Percentiles rank a stretch among this genome's conserved stretches.
These are phyloP conservation scores for Lasiommata megera DNA, from an alignment of 2,888 invertebrate species.

Conservation along the genomic window DNA sequence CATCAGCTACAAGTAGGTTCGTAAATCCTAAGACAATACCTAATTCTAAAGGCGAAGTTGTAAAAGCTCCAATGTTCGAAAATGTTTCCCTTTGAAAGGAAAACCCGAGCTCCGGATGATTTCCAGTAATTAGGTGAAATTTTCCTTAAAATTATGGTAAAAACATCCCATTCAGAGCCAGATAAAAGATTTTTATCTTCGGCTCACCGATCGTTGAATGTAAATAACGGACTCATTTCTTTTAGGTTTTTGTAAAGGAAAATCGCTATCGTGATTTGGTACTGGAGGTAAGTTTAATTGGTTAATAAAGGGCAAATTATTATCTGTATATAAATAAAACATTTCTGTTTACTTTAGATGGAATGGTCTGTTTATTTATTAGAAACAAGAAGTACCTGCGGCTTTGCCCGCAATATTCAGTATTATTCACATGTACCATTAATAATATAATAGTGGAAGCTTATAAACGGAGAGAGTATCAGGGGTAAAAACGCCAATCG, in stretches of 20 bases:
- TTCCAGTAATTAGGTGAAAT: conserved; percentile 65
- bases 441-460: no score
- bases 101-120: conserved; percentile 38
- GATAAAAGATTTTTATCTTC: conserved; percentile 67
- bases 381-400: no score
- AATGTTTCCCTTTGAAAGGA: conserved; percentile 24
- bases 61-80: conserved; percentile 16
- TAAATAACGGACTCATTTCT: conserved; percentile 65
- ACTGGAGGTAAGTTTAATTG: conserved; percentile 5
- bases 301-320: conserved; percentile 8
- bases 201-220: conserved; percentile 56
- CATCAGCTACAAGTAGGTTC: background rate
- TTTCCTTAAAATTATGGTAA: conserved; percentile 58
- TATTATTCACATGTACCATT: no score
- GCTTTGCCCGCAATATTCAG: no score
- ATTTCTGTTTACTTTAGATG: background rate
- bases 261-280: conserved; percentile 38
- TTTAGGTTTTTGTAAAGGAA: conserved; percentile 46
- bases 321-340: background rate
- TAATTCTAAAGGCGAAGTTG: conserved; percentile 16
- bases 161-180: conserved; percentile 65
- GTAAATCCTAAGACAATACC: conserved; percentile 10
- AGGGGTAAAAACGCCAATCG: no score
- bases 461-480: no score
- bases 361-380: background rate